Conservation (phyloP, 2,888 invertebrate genomes). For the Chrysolina oricalcia region DNA sequence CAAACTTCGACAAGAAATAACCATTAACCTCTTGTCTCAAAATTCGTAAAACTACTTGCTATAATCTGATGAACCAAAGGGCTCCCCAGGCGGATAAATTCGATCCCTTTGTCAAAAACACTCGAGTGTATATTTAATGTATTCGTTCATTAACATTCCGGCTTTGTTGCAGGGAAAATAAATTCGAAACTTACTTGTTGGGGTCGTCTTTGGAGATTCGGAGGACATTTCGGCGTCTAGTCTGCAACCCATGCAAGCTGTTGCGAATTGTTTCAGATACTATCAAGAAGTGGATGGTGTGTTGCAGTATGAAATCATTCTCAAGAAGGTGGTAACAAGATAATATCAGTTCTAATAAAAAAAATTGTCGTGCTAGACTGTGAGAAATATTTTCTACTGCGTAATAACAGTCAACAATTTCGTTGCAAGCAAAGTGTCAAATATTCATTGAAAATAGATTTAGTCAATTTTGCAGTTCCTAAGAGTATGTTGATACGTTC, state of each 20-base stretch:
- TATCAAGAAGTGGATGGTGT: slow-evolving; percentile 12
- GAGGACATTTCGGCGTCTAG: slow-evolving; percentile 9
- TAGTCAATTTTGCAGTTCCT: too few relatives aligned
- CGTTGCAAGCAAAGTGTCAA: too few relatives aligned
- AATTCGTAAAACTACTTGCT: slow-evolving; percentile 17
- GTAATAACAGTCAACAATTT: too few relatives aligned
- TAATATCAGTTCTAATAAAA: neutral
- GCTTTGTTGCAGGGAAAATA: slow-evolving; percentile 14
- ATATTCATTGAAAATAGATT: too few relatives aligned
- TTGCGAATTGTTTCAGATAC: slow-evolving; percentile 1
- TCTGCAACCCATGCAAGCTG: slow-evolving; percentile 5
- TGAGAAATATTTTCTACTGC: too few relatives aligned
- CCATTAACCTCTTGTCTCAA: slow-evolving; percentile 27
- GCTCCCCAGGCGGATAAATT: slow-evolving; percentile 18
- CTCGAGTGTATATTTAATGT: slow-evolving; percentile 21
- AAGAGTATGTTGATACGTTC: too few relatives aligned
- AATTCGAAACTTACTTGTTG: slow-evolving; percentile 3
- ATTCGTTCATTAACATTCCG: slow-evolving; percentile 26
- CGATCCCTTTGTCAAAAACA: slow-evolving; percentile 24
- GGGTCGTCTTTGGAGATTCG: neutral
- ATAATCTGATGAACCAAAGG: neutral
- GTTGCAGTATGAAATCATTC: neutral
- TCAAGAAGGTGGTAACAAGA: neutral
- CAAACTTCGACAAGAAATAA: slow-evolving; percentile 4
- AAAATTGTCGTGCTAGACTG: too few relatives aligned